Evolutionary conservation across 2,113 vertebrate genomes (phyloP).

Genomic region (Raja brachyura): DNA sequence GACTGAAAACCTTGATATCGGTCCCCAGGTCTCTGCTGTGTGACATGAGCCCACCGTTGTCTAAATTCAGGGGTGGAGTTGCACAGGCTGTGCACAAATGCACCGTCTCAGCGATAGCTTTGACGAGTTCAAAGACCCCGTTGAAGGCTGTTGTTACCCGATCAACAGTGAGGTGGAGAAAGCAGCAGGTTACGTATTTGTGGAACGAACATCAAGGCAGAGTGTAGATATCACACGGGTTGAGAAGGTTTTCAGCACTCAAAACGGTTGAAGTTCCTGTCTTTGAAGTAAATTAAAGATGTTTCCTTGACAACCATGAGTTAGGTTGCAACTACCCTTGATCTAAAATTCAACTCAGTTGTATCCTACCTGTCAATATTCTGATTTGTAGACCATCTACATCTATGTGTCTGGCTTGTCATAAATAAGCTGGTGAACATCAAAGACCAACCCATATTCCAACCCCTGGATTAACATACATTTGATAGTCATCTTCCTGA

Average conservation of each 20-base stretch:
- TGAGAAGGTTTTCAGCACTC: background rate
- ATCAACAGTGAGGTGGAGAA: background rate
- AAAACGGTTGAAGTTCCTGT: background rate
- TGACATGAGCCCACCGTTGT: background rate
- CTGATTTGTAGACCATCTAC: background rate
- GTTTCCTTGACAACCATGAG: constrained; percentile 2
- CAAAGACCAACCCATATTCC: background rate
- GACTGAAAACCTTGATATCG: background rate
- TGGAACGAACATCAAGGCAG: background rate
- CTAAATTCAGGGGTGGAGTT: too few relatives aligned
- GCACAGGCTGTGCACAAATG: background rate
- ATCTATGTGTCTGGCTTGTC: background rate
- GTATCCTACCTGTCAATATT: background rate
- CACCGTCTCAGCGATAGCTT: too few relatives aligned
- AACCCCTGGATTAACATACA: constrained; percentile 10
- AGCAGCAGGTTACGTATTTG: background rate
- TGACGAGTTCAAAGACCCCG: background rate
- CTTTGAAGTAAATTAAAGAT: constrained; percentile 2
- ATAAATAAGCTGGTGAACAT: background rate
- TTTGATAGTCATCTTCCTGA: background rate
- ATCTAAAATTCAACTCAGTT: background rate
- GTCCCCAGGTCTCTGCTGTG: background rate
- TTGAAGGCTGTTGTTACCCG: background rate
- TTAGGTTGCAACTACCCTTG: background rate
- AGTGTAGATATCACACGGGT: background rate